Evolutionary conservation across 35 echinoderm and acorn worm species (phyloP).

Genomic region (Stichopus chloronotus): DNA sequence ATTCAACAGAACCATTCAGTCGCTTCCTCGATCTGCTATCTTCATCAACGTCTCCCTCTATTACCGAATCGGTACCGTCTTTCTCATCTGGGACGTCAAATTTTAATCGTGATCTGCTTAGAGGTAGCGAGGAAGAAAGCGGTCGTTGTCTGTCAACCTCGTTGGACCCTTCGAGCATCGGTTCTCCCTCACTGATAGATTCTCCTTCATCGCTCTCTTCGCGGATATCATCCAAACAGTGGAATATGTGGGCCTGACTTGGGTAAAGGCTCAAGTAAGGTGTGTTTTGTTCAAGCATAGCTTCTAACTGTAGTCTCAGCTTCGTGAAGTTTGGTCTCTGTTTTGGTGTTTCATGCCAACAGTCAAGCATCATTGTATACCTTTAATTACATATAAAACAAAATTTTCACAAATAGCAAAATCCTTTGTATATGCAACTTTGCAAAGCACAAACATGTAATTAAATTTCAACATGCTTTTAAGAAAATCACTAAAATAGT

Average conservation of each 20-base stretch:
- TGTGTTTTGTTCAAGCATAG: slow-evolving; percentile 81
- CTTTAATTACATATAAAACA: slow-evolving; percentile 15
- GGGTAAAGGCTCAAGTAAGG: slow-evolving; percentile 83
- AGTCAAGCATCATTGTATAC: slow-evolving; percentile 81
- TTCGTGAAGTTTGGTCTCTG: slow-evolving; percentile 87
- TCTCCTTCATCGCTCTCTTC: slow-evolving; percentile 66
- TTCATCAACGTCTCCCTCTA: slow-evolving; percentile 13
- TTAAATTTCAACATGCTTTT: too few species aligned
- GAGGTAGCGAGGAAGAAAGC: not conserved
- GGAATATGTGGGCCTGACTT: slow-evolving; percentile 63
- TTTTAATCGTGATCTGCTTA: not conserved
- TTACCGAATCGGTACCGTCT: slow-evolving; percentile 34
- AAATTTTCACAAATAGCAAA: not conserved
- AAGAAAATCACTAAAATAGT: too few species aligned
- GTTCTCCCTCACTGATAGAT: slow-evolving; percentile 50
- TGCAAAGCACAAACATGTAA: too few species aligned
- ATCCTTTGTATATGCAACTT: not conserved
- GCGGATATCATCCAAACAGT: slow-evolving; percentile 58
- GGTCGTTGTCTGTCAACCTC: not conserved
- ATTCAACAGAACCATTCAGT: slow-evolving; percentile 25
- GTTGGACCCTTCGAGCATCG: slow-evolving; percentile 5
- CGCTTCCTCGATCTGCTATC: not conserved
- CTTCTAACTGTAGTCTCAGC: slow-evolving; percentile 76
- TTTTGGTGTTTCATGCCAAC: slow-evolving; percentile 80
- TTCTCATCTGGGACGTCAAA: slow-evolving; percentile 7